Percentiles rank a stretch among this genome's conserved stretches.
Conservation (phyloP, 2,797 vertebrate genomes). For the Emys orbicularis region DNA sequence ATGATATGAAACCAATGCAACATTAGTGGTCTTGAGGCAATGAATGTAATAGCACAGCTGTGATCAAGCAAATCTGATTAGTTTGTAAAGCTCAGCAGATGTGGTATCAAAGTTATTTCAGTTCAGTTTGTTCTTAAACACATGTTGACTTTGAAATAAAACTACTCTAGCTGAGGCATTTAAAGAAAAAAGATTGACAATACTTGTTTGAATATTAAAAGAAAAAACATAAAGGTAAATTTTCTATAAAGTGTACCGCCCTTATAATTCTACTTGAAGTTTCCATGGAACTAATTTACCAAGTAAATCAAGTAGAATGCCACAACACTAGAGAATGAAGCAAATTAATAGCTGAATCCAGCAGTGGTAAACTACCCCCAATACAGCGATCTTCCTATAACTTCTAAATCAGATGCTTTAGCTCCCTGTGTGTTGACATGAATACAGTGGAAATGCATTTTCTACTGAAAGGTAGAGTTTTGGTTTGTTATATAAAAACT, state of each 20-base stretch:
- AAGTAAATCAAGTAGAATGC: background rate
- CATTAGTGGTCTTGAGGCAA: conserved; percentile 34
- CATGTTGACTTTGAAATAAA: background rate
- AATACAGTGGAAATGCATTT: conserved; percentile 32
- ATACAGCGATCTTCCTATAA: background rate
- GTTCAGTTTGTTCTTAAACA: background rate
- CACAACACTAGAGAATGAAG: background rate
- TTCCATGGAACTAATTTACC: background rate
- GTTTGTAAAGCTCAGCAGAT: conserved; percentile 12
- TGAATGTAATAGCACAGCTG: conserved; percentile 43
- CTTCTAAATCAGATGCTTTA: conserved; percentile 19
- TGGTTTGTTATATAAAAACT: conserved; percentile 33
- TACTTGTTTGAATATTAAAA: background rate
- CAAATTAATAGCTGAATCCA: background rate
- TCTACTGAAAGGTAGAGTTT: conserved; percentile 20
- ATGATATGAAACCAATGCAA: background rate
- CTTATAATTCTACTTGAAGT: background rate
- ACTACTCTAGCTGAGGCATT: background rate
- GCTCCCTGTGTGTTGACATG: conserved; percentile 12
- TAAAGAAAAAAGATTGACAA: background rate
- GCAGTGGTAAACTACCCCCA: background rate
- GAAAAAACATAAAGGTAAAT: background rate
- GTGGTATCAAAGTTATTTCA: background rate
- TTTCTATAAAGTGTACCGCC: background rate
- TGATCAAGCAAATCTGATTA: conserved; percentile 31